A percentile compares a stretch with the other conserved stretches of the same genome.
These are phyloP conservation scores for Oreortyx pictus DNA, from an alignment of 2,797 vertebrate species.

Conservation along the genomic window DNA sequence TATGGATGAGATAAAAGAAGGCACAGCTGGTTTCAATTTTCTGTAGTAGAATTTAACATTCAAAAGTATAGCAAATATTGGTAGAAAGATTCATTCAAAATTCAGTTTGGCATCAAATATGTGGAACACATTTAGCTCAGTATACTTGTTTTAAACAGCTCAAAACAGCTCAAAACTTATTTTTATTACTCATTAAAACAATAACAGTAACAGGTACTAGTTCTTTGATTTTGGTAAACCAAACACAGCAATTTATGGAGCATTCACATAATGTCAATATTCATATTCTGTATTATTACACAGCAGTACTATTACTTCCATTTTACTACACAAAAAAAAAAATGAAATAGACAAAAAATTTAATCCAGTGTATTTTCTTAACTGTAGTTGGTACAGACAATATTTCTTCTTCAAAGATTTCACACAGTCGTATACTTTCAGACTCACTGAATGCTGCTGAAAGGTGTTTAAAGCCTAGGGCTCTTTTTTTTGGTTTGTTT, in stretches of 20 bases:
- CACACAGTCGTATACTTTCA: background rate
- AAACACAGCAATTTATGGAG: background rate
- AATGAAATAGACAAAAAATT: background rate
- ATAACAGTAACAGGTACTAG: background rate
- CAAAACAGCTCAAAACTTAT: background rate
- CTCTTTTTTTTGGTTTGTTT: background rate
- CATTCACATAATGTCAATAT: background rate
- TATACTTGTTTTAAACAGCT: background rate
- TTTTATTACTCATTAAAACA: background rate
- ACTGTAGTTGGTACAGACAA: background rate
- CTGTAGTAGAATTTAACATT: conserved; percentile 22
- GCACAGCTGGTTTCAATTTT: conserved; percentile 34
- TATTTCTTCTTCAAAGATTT: background rate
- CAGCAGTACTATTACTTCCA: background rate
- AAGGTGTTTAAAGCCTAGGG: background rate
- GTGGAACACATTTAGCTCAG: background rate
- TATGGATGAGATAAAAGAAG: conserved; percentile 19
- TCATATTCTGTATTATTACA: background rate
- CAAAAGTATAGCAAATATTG: background rate
- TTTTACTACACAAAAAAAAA: background rate
- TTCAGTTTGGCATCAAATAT: background rate
- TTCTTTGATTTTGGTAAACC: background rate
- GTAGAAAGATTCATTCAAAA: conserved; percentile 28
- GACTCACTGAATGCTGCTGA: background rate
- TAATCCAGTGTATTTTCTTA: background rate